A percentile compares a stretch with the other conserved stretches of the same genome.
These are phyloP conservation scores for Melanotaenia duboulayi DNA, from an alignment of 2,113 vertebrate genomes.

Conservation along the genomic window DNA sequence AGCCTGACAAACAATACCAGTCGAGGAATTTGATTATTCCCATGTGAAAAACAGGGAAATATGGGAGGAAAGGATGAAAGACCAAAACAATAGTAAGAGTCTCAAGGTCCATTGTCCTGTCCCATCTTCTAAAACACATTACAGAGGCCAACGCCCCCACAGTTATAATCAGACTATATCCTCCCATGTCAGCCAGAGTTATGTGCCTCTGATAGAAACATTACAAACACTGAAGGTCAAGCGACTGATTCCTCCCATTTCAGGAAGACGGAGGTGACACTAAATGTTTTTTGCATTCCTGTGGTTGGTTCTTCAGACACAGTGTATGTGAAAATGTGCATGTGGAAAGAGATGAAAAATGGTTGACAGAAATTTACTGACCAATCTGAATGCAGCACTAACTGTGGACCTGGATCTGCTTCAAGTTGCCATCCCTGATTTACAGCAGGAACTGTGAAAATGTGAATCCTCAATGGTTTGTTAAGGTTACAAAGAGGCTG, in stretches of 20 bases:
- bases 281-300: neutral
- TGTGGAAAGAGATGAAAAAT: neutral
- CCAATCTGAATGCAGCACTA: neutral
- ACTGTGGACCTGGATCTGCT: neutral
- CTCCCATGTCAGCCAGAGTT: neutral
- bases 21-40: slow-evolving; percentile 50
- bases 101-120: slow-evolving; percentile 28
- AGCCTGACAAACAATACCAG: slow-evolving; percentile 7
- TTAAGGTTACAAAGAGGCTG: too few relatives aligned
- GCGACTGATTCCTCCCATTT: neutral
- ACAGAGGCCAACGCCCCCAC: slow-evolving; percentile 16
- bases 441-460: too few relatives aligned
- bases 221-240: neutral
- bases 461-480: too few relatives aligned
- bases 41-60: slow-evolving; percentile 27
- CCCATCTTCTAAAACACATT: slow-evolving; percentile 26
- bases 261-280: neutral
- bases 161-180: neutral
- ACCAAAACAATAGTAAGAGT: slow-evolving; percentile 33
- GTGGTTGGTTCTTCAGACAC: slow-evolving; percentile 6
- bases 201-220: neutral
- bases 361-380: neutral
- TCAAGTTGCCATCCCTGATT: too few relatives aligned
- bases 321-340: neutral
- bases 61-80: slow-evolving; percentile 37